Conservation (phyloP, 2,113 vertebrate species). For the Lamprotornis superbus region DNA sequence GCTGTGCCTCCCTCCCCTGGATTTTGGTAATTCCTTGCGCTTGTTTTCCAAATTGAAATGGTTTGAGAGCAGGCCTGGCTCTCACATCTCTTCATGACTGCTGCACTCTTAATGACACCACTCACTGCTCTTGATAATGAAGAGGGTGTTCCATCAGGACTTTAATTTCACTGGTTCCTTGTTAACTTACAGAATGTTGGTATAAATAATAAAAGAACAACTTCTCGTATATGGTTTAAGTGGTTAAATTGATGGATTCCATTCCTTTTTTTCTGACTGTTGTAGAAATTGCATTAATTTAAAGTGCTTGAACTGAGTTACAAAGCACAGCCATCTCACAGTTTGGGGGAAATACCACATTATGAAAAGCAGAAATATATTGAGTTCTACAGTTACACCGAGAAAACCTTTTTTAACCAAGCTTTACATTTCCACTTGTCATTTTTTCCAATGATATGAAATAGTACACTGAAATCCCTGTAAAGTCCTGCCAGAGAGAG, state of each 20-base stretch:
- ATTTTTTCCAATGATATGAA: constrained; percentile 22
- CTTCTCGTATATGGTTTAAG: not conserved
- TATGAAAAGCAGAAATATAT: not conserved
- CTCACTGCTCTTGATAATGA: not conserved
- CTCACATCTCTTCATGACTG: not conserved
- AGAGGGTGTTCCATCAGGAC: not conserved
- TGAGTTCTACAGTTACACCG: not conserved
- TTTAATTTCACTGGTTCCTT: not conserved
- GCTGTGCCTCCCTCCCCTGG: not conserved
- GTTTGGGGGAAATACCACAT: not conserved
- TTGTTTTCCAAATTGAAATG: not conserved
- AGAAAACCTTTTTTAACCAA: not conserved
- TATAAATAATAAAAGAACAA: not conserved
- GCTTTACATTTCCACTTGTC: not conserved
- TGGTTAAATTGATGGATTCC: not conserved
- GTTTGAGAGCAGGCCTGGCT: not conserved
- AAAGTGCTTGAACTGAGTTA: not conserved
- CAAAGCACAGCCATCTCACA: not conserved
- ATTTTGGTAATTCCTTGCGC: not conserved
- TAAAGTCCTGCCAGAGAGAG: not conserved
- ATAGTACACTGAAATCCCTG: not conserved
- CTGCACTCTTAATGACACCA: not conserved
- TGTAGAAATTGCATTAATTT: not conserved
- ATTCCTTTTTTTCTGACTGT: not conserved
- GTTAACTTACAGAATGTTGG: not conserved